Conservation (phyloP, 2,797 vertebrate genomes). For the Pyrocephalus nanus region DNA sequence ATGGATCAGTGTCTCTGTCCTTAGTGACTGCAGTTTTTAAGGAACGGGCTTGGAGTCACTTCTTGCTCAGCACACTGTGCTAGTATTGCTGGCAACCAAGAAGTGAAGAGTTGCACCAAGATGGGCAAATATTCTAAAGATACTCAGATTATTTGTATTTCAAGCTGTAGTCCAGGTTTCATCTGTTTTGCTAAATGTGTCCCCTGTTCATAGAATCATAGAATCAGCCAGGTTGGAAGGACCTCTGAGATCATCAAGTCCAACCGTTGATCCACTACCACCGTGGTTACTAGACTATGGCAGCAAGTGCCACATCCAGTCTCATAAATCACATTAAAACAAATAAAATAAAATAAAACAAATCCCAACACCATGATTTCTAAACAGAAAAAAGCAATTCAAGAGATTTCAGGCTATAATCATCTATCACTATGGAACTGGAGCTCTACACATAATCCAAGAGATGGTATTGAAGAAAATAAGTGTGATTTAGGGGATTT, state of each 20-base stretch:
- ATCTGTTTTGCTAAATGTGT: not conserved
- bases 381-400: not conserved
- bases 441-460: not conserved
- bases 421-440: not conserved
- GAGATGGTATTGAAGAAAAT: not conserved
- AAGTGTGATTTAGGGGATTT: not conserved
- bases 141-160: not conserved
- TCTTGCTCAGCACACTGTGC: not conserved
- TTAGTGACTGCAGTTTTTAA: not conserved
- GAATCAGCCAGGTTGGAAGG: too few relatives aligned
- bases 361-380: not conserved
- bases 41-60: not conserved
- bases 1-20: not conserved
- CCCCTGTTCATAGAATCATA: not conserved
- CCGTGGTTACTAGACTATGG: too few relatives aligned
- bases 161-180: not conserved
- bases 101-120: not conserved
- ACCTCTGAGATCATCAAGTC: too few relatives aligned
- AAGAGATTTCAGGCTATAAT: not conserved
- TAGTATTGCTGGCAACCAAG: not conserved
- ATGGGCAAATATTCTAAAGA: not conserved
- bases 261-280: too few relatives aligned
- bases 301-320: too few relatives aligned
- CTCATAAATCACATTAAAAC: not conserved
- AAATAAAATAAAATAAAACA: too few relatives aligned